phyloP scores from a whole-genome alignment of 2,113 vertebrate species.

The Heteronetta atricapilla region DNA sequence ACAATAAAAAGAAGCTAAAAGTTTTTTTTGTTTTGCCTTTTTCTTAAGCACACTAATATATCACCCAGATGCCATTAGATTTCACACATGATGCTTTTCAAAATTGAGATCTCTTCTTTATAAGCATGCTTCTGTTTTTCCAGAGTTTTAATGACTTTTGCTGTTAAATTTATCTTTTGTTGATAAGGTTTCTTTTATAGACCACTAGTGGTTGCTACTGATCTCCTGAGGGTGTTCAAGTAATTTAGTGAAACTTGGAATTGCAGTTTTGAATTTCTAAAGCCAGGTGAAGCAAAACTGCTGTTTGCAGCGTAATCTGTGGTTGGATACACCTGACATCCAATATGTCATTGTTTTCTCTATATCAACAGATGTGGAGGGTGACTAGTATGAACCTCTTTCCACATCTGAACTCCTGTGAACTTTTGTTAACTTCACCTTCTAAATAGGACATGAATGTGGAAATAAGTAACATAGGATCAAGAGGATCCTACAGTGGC shows the following conservation, averaged over 20 bases:
- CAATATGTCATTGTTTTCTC: not conserved
- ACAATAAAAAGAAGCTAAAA: not conserved
- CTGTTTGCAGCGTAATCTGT: not conserved
- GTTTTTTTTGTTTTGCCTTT: not conserved
- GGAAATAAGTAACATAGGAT: accelerated
- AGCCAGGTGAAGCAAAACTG: not conserved
- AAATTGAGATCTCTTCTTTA: not conserved
- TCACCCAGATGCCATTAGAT: not conserved
- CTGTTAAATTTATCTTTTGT: not conserved
- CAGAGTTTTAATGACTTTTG: not conserved
- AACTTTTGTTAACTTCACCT: not conserved
- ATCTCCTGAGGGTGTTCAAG: not conserved
- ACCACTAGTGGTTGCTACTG: not conserved
- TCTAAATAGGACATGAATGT: not conserved
- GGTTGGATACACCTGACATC: not conserved
- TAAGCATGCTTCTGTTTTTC: not conserved
- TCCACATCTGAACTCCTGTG: not conserved
- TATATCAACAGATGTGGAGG: not conserved
- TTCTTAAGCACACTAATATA: not conserved
- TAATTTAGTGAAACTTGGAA: not conserved
- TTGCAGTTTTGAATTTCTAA: not conserved
- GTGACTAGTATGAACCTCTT: not conserved
- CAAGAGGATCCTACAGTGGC: not conserved
- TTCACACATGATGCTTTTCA: not conserved
- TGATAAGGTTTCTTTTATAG: not conserved